Conservation (phyloP, 2,797 vertebrate genomes). For the Pelodytes ibericus region DNA sequence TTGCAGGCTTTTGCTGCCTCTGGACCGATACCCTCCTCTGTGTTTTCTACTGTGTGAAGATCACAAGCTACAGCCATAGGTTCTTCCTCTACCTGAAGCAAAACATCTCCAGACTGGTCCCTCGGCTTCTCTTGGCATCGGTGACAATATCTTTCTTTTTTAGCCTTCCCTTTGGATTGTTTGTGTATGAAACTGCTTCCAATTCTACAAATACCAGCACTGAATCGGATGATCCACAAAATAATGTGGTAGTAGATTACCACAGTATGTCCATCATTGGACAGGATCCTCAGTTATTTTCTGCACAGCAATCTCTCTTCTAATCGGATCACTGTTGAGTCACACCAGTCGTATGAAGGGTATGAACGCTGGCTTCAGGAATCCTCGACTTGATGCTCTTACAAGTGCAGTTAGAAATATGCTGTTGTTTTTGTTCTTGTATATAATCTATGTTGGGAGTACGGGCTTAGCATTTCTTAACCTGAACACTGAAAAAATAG, state of each 20-base stretch:
- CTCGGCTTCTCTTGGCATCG: too few relatives aligned
- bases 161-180: too few relatives aligned
- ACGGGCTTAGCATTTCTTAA: not conserved
- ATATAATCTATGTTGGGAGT: not conserved
- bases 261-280: not conserved
- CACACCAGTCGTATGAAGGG: constrained; percentile 7
- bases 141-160: too few relatives aligned
- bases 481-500: not conserved
- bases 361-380: not conserved
- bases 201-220: not conserved
- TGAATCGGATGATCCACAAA: not conserved
- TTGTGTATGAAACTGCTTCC: too few relatives aligned
- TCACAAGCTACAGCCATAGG: too few relatives aligned
- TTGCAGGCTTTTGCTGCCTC: too few relatives aligned
- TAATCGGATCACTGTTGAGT: not conserved
- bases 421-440: not conserved
- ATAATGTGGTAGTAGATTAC: not conserved
- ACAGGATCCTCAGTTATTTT: not conserved
- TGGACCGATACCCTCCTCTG: too few relatives aligned
- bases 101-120: too few relatives aligned
- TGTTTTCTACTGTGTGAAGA: too few relatives aligned
- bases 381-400: not conserved
- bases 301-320: not conserved
- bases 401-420: not conserved
- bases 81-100: too few relatives aligned